These are phyloP conservation scores for Tachina grossa DNA, from an alignment of 2,888 invertebrate species.

Conservation along the genomic window DNA sequence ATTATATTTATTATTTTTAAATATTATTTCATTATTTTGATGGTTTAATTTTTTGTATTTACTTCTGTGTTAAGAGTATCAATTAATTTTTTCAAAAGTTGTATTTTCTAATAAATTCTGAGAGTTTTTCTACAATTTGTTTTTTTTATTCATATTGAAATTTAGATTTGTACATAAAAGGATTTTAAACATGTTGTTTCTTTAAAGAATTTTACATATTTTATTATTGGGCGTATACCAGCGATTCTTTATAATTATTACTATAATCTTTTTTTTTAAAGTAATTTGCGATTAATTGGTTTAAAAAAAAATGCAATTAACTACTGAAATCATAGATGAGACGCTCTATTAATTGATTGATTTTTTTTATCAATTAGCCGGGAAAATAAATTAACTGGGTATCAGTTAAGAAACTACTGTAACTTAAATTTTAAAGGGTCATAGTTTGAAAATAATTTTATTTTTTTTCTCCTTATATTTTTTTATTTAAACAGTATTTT, in stretches of 20 bases:
- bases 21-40: conserved; percentile 15
- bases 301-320: too few relatives aligned
- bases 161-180: conserved; percentile 69
- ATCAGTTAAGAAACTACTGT: not conserved
- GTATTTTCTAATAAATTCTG: conserved; percentile 71
- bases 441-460: not conserved
- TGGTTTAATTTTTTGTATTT: conserved; percentile 14
- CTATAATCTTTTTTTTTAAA: not conserved
- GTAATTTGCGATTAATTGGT: too few relatives aligned
- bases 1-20: conserved; percentile 11
- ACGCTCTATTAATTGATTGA: too few relatives aligned
- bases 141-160: conserved; percentile 34
- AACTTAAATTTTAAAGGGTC: not conserved
- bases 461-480: not conserved
- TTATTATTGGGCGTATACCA: conserved; percentile 72
- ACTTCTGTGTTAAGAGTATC: conserved; percentile 31
- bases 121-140: conserved; percentile 49
- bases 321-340: too few relatives aligned
- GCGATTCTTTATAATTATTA: not conserved
- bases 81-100: conserved; percentile 20
- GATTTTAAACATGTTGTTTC: conserved; percentile 47
- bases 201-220: conserved; percentile 52
- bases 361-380: too few relatives aligned
- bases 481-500: not conserved
- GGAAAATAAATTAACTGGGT: too few relatives aligned